phyloP scores from a whole-genome alignment of 30 jellyfish, hydroid and myxozoan species.

The Mastigias papua region DNA sequence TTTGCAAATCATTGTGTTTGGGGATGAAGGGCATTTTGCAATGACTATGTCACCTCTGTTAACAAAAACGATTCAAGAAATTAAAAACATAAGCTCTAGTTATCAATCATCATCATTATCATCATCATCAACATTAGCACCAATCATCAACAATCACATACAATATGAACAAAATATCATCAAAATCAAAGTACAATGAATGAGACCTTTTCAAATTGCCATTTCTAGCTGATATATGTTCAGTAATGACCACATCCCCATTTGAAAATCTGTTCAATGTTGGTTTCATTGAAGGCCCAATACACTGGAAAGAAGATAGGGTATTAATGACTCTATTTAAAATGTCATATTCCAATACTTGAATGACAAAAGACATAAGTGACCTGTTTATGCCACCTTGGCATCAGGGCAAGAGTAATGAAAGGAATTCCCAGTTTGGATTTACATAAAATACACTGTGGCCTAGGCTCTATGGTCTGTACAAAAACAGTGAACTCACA shows the following conservation, averaged over 20 bases:
- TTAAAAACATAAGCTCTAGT: not conserved
- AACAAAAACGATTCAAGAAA: not conserved
- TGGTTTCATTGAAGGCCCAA: slow-evolving; percentile 96
- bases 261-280: slow-evolving; percentile 67
- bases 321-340: too few relatives aligned
- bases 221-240: slow-evolving; percentile 63
- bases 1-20: slow-evolving; percentile 88
- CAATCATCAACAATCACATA: not conserved
- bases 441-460: too few relatives aligned
- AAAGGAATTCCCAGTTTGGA: too few relatives aligned
- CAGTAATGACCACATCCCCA: slow-evolving; percentile 86
- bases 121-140: not conserved
- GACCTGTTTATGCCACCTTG: too few relatives aligned
- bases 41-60: slow-evolving; percentile 93
- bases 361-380: too few relatives aligned
- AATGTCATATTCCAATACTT: too few relatives aligned
- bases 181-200: too few relatives aligned
- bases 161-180: not conserved
- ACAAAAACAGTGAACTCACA: too few relatives aligned
- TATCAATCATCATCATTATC: not conserved
- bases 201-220: slow-evolving; percentile 62
- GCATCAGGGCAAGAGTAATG: too few relatives aligned
- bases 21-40: slow-evolving; percentile 85
- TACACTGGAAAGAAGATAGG: slow-evolving; percentile 74
- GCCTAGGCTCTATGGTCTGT: too few relatives aligned